Evolutionary conservation across 2,888 invertebrate species (phyloP).

Genomic region (Drosophila yooni): DNA sequence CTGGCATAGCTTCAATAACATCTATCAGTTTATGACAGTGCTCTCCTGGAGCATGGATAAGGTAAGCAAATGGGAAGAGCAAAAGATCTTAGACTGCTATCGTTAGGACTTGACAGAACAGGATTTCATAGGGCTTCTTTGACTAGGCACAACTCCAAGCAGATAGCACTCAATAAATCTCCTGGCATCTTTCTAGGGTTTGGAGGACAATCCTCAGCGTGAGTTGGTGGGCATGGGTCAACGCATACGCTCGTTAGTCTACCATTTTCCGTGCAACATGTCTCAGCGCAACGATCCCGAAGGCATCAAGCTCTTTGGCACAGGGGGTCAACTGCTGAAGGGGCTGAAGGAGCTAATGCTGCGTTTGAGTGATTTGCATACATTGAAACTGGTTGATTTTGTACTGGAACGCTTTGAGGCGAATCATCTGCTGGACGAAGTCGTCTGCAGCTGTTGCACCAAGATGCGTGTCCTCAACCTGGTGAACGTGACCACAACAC

Average conservation of each 20-base stretch:
- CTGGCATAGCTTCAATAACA: slow-evolving; percentile 91
- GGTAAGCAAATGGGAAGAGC: slow-evolving; percentile 56
- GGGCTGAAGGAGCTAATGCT: slow-evolving; percentile 89
- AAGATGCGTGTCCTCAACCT: slow-evolving; percentile 88
- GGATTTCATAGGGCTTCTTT: background rate
- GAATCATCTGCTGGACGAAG: slow-evolving; percentile 89
- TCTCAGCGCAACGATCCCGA: slow-evolving; percentile 88
- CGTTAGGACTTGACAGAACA: background rate
- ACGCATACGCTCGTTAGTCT: slow-evolving; percentile 87
- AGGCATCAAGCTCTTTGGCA: slow-evolving; percentile 89
- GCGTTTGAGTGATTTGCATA: slow-evolving; percentile 88
- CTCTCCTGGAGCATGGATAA: slow-evolving; percentile 90
- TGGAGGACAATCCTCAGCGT: slow-evolving; percentile 63
- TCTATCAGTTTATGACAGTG: slow-evolving; percentile 93
- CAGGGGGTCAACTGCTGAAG: slow-evolving; percentile 89
- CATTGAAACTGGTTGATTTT: slow-evolving; percentile 90
- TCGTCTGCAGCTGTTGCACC: slow-evolving; percentile 88
- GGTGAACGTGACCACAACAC: slow-evolving; percentile 90
- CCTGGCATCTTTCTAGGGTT: slow-evolving; percentile 33
- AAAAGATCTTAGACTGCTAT: background rate
- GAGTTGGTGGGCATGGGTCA: slow-evolving; percentile 86
- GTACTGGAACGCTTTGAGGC: slow-evolving; percentile 90
- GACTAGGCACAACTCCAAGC: background rate
- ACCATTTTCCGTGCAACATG: slow-evolving; percentile 92
- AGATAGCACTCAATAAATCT: background rate